A percentile compares a stretch with the other conserved stretches of the same genome.
Evolutionary conservation across 1,140 invertebrate genomes (phyloP).

Genomic region (Melipona quadrifasciata): DNA sequence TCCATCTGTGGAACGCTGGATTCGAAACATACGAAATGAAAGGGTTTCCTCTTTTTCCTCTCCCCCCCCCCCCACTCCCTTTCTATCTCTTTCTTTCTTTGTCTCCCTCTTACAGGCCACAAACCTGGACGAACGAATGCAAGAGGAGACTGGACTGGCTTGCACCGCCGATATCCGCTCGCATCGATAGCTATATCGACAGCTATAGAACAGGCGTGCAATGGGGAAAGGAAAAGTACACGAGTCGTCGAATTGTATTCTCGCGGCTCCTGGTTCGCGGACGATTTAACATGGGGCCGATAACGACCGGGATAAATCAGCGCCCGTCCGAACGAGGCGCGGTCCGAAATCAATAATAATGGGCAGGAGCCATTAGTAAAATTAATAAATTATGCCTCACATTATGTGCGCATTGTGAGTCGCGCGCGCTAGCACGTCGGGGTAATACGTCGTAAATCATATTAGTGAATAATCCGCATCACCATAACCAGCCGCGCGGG

Average conservation of each 20-base stretch:
- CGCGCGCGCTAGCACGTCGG: constrained; percentile 69
- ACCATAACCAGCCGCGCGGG: constrained; percentile 74
- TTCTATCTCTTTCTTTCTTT: neutral
- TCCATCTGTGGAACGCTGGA: neutral
- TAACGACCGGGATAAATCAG: constrained; percentile 79
- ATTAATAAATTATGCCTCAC: constrained; percentile 83
- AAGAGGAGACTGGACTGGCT: neutral
- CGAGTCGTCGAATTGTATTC: constrained; percentile 65
- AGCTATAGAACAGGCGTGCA: constrained; percentile 29
- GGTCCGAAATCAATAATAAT: constrained; percentile 82
- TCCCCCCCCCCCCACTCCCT: too few relatives aligned
- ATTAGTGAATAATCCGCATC: constrained; percentile 83
- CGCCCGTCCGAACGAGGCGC: constrained; percentile 76
- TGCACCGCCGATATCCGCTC: constrained; percentile 17
- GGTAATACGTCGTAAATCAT: constrained; percentile 81
- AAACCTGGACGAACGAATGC: neutral
- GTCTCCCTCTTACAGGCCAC: neutral
- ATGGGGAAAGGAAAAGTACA: constrained; percentile 65
- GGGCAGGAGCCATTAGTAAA: constrained; percentile 82
- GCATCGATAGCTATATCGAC: constrained; percentile 33
- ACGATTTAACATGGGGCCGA: constrained; percentile 76
- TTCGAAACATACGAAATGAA: neutral
- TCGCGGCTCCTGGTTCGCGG: constrained; percentile 68
- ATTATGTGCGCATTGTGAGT: constrained; percentile 82
- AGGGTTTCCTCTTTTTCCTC: neutral